These are phyloP conservation scores for Anas georgica DNA, from an alignment of 2,797 vertebrate genomes.

Conservation along the genomic window DNA sequence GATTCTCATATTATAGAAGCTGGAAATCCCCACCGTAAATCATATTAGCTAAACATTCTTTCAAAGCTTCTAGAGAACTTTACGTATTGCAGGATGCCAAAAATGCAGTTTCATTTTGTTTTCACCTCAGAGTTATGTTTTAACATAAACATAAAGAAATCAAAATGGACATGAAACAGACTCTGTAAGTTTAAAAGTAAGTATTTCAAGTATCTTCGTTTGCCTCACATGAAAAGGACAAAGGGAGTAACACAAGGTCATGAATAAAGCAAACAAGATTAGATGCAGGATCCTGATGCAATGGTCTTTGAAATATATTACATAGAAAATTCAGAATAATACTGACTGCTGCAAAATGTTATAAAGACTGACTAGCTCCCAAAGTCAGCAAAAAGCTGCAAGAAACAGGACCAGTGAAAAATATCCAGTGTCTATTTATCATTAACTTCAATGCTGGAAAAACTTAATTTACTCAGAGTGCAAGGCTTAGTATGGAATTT, in stretches of 20 bases:
- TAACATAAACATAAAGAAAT: constrained; percentile 37
- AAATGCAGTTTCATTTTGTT: constrained; percentile 58
- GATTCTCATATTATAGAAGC: constrained; percentile 35
- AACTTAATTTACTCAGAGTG: not conserved
- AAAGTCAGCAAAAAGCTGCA: not conserved
- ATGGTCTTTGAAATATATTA: not conserved
- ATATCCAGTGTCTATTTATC: not conserved
- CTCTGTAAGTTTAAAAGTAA: not conserved
- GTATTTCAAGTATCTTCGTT: not conserved
- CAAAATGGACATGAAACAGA: constrained; percentile 34
- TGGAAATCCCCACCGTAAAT: constrained; percentile 76
- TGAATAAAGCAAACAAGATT: not conserved
- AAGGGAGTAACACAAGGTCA: not conserved
- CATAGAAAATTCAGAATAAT: not conserved
- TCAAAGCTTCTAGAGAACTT: constrained; percentile 60
- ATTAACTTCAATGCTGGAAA: not conserved
- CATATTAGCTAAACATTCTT: constrained; percentile 60
- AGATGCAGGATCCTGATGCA: not conserved
- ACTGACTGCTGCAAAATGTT: not conserved
- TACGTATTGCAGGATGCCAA: constrained; percentile 45
- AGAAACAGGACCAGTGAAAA: not conserved
- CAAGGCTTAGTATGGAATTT: not conserved
- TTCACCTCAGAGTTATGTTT: constrained; percentile 31
- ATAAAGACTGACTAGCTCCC: not conserved
- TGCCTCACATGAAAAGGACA: constrained; percentile 10